These are phyloP conservation scores for Sceloporus tristichus DNA, from an alignment of 2,113 vertebrate genomes.

Conservation along the genomic window DNA sequence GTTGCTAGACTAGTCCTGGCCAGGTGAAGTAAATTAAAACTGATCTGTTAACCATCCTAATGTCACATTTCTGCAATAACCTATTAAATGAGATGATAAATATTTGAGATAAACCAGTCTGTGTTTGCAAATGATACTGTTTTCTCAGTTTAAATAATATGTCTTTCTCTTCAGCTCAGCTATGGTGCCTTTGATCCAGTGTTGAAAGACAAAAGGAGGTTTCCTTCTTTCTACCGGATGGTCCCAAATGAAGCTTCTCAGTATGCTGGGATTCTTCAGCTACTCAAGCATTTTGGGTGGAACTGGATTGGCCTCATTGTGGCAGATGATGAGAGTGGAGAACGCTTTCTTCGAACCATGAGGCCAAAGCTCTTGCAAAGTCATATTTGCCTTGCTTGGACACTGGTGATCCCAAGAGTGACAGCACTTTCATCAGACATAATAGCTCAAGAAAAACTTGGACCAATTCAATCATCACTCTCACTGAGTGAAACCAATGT, in stretches of 20 bases:
- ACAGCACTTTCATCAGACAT: rapidly evolving
- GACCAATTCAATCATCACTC: no score
- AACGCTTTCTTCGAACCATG: not conserved
- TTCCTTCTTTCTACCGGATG: constrained; percentile 12
- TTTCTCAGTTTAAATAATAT: no score
- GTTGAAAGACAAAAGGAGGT: not conserved
- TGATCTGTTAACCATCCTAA: no score
- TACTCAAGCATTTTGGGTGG: constrained; percentile 14
- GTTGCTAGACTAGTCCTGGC: no score
- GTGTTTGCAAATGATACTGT: no score
- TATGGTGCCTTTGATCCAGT: constrained; percentile 1
- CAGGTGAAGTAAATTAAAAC: no score
- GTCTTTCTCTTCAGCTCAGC: not conserved
- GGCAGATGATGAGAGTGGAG: constrained; percentile 7
- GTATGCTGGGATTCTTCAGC: not conserved
- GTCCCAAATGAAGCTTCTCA: not conserved
- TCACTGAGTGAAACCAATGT: not conserved
- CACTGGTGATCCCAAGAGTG: not conserved
- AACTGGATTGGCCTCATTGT: constrained; percentile 9
- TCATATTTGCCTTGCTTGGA: constrained; percentile 11
- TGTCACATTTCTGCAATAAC: no score
- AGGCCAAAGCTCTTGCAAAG: not conserved
- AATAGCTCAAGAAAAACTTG: not conserved
- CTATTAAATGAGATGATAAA: no score
- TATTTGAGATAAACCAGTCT: no score